phyloP scores from a whole-genome alignment of 23 tunicate species.

The Styela plicata region DNA sequence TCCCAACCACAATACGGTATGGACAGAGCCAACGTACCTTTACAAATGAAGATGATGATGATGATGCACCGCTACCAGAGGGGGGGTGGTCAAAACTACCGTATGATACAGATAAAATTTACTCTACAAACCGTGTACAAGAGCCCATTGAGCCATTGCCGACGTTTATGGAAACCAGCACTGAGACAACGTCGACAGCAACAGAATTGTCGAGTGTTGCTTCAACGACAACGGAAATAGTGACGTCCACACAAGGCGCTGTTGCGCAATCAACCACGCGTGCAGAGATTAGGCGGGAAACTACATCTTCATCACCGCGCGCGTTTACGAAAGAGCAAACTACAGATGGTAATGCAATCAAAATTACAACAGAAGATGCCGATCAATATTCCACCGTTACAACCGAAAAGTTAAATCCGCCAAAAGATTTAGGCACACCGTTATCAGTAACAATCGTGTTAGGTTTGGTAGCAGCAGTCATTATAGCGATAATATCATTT shows the following conservation, averaged over 20 bases:
- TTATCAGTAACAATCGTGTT: background rate
- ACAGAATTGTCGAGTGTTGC: background rate
- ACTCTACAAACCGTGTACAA: background rate
- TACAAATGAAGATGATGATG: background rate
- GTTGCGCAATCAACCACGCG: background rate
- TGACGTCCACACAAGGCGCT: background rate
- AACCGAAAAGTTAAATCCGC: background rate
- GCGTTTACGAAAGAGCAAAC: background rate
- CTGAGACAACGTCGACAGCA: background rate
- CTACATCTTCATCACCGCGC: background rate
- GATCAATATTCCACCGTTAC: background rate
- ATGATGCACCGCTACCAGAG: background rate
- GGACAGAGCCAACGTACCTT: background rate
- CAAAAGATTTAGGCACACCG: background rate
- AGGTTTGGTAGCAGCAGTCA: background rate
- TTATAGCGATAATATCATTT: background rate
- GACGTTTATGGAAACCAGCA: background rate
- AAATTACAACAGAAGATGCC: background rate
- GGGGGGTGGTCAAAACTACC: conserved; percentile 18
- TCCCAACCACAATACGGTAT: background rate
- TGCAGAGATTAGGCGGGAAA: background rate
- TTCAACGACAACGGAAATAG: background rate
- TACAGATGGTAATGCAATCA: background rate
- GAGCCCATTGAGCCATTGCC: background rate
- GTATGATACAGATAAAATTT: conserved; percentile 13